These are phyloP conservation scores for Apus apus DNA, from an alignment of 2,113 vertebrate species.

Conservation along the genomic window DNA sequence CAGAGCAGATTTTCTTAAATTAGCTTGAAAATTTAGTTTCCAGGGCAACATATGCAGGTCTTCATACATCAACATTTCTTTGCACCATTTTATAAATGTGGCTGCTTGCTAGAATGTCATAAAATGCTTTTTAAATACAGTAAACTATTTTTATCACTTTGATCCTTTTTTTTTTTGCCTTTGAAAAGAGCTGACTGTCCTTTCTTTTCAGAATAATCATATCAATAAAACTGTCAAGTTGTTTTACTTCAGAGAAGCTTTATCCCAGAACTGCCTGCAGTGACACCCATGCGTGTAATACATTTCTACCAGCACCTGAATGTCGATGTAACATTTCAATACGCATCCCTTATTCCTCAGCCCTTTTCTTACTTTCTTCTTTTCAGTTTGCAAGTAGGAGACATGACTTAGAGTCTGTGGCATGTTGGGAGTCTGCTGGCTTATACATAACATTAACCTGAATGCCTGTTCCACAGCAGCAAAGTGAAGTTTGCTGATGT, in stretches of 20 bases:
- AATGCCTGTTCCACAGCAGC: not conserved
- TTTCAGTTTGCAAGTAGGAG: not conserved
- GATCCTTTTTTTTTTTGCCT: conserved; percentile 15
- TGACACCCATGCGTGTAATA: not conserved
- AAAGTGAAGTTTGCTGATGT: not conserved
- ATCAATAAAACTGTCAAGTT: conserved; percentile 20
- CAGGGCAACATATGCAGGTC: conserved; percentile 74
- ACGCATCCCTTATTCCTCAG: not conserved
- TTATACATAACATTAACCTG: not conserved
- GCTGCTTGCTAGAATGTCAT: conserved; percentile 30
- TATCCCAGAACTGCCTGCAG: conserved; percentile 21
- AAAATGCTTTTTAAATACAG: conserved; percentile 57
- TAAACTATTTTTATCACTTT: conserved; percentile 58
- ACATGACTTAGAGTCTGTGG: not conserved
- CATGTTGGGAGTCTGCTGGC: not conserved
- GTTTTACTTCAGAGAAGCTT: conserved; percentile 34
- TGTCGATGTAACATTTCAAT: not conserved
- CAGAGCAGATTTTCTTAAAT: conserved; percentile 69
- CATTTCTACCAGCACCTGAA: not conserved
- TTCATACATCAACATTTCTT: conserved; percentile 57
- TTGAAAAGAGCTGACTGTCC: conserved; percentile 1
- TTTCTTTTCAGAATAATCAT: conserved; percentile 3
- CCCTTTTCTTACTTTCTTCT: not conserved
- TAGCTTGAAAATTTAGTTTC: conserved; percentile 79
- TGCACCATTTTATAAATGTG: conserved; percentile 60